Evolutionary conservation across 2,113 vertebrate species (phyloP).

Genomic region (Caracal caracal): DNA sequence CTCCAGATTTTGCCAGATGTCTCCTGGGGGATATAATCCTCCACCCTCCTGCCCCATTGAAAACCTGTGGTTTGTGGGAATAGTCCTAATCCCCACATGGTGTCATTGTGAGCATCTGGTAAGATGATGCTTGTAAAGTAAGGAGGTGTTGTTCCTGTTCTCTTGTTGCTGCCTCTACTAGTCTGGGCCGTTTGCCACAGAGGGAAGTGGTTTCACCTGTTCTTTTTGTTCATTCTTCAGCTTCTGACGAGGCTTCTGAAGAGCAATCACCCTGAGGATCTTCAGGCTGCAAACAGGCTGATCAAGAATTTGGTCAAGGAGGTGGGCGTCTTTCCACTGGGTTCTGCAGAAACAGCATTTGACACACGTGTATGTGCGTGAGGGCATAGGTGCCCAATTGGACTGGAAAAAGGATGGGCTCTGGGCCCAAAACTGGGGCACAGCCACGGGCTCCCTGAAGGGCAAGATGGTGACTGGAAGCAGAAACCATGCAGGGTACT

Average conservation of each 20-base stretch:
- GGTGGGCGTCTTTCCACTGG: slow-evolving; percentile 75
- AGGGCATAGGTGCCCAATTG: neutral
- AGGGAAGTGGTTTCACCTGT: neutral
- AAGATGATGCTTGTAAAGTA: too few species aligned
- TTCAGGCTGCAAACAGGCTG: slow-evolving; percentile 93
- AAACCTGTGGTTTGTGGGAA: neutral
- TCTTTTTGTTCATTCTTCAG: slow-evolving; percentile 77
- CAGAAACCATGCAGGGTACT: neutral
- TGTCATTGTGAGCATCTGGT: neutral
- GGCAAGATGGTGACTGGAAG: neutral
- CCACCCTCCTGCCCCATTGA: accelerated
- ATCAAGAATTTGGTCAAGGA: slow-evolving; percentile 93
- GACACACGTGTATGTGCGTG: accelerated
- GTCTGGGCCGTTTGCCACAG: neutral
- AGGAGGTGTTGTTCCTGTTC: neutral
- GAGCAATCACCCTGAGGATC: slow-evolving; percentile 90
- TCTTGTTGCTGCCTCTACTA: neutral
- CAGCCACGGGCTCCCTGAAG: neutral
- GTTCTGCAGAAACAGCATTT: neutral
- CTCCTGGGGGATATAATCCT: too few species aligned
- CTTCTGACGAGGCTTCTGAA: slow-evolving; percentile 90
- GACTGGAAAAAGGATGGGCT: neutral
- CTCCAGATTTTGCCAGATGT: neutral
- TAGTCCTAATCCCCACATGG: accelerated
- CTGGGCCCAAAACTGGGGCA: neutral